These are phyloP conservation scores for Ginglymostoma cirratum DNA, from an alignment of 2,113 vertebrate genomes.

Conservation along the genomic window DNA sequence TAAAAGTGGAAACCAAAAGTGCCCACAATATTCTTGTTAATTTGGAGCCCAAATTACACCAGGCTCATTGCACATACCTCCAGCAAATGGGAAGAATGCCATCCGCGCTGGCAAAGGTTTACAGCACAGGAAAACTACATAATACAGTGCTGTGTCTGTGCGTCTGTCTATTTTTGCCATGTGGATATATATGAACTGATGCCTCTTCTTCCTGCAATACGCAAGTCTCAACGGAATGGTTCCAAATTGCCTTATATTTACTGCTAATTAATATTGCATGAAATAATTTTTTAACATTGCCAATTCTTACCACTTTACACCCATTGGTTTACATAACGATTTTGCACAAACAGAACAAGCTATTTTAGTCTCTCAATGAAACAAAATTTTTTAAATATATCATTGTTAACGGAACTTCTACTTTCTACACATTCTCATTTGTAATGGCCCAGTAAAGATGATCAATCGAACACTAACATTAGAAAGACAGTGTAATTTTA, in stretches of 20 bases:
- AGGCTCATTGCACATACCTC: neutral
- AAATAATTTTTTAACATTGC: neutral
- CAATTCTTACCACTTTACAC: neutral
- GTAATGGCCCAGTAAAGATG: too few species aligned
- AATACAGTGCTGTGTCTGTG: neutral
- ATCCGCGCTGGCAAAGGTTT: neutral
- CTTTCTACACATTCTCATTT: neutral
- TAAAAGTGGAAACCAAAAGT: too few species aligned
- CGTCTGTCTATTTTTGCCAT: neutral
- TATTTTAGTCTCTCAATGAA: neutral
- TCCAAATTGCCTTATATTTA: neutral
- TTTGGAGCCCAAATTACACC: neutral
- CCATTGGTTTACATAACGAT: neutral
- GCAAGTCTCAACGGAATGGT: neutral
- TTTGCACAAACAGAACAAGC: neutral
- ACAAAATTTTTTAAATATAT: neutral
- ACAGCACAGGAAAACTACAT: neutral
- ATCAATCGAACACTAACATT: neutral
- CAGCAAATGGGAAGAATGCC: neutral
- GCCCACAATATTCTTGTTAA: neutral
- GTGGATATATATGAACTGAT: neutral
- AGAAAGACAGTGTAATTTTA: neutral
- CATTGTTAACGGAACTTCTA: neutral
- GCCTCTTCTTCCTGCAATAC: neutral
- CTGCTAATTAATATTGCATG: neutral